These are phyloP conservation scores for Dallia pectoralis DNA, from an alignment of 2,797 vertebrate species.

Conservation along the genomic window DNA sequence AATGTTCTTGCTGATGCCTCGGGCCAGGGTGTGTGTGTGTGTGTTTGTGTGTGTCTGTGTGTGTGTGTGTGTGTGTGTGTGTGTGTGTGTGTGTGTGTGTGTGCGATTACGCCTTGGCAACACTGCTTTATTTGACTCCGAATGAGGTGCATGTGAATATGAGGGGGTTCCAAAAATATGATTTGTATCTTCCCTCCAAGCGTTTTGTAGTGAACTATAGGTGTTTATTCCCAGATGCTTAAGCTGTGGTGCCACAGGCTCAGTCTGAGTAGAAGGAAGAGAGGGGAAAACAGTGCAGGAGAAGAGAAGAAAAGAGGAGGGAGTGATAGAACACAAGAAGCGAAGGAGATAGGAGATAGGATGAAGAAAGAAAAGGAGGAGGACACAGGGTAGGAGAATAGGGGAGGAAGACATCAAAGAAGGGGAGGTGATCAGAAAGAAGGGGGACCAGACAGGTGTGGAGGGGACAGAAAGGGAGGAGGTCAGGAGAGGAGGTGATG, in stretches of 20 bases:
- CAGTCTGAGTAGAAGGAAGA: constrained; percentile 22
- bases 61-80: background rate
- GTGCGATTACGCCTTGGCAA: background rate
- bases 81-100: background rate
- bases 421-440: too few relatives aligned
- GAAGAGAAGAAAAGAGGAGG: constrained; percentile 23
- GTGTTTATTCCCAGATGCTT: background rate
- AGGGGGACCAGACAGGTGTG: background rate
- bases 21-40: background rate
- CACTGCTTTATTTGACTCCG: background rate
- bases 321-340: background rate
- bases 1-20: background rate
- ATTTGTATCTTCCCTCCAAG: background rate
- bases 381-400: too few relatives aligned
- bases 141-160: background rate
- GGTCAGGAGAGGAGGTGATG: background rate
- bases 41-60: background rate
- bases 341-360: too few relatives aligned
- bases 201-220: background rate
- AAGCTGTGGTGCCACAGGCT: background rate
- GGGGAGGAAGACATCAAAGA: too few relatives aligned
- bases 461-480: background rate
- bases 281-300: background rate
- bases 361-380: too few relatives aligned
- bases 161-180: constrained; percentile 1